Evolutionary conservation across 2,113 vertebrate genomes (phyloP), one percentile per base, ranked within the genome.

Genomic region (Zapus hudsonius): DNA sequence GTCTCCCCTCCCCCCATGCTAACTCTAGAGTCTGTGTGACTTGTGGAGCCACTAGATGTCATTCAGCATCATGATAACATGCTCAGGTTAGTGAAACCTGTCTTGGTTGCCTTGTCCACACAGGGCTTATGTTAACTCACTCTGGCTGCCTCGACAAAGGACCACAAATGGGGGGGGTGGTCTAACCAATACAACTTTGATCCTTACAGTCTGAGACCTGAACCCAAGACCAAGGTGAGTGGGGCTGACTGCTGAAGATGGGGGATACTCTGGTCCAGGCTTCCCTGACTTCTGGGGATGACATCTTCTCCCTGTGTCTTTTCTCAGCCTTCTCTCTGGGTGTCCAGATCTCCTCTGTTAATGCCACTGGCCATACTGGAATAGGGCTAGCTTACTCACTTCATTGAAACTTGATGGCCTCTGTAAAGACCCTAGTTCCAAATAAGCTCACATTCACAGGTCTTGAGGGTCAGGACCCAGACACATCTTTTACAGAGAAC

Each of bases 171-270:
- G n/a, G n/a, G n/a, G n/a, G n/a, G n/a, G n/a, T n/a, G n/a, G n/a
- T 38, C 17, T 40, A 33, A 16, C 11, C 13, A 3, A 19, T 4
- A 2, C 6, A 69, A 36, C 1, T 2, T 42, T 2, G 0, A 3
- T 12, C 23, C 69, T 72, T 36, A 1, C 47, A 9, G 36, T 23
- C 61, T 20, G 33, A 59, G 15, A 25, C 52, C 38, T 2, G 5
- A n/a, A n/a, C n/a, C 16, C 7, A 61, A 57, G 90, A 5, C 12
- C 33, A 25, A 6, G n/a, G 59, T 31, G 33, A 15, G 0, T 15
- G n/a, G 16, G 36, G 36, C 55, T 59, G 55, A 36, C 16, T 31
- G 57, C 73, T 33, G 38, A 61, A 17, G 36, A 57, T 40, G 59
- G 33, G 44, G 72, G 11, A 63, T 47, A 57, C n/a, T 27, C 52